A percentile compares a stretch with the other conserved stretches of the same genome.
phyloP scores from a whole-genome alignment of 2,113 vertebrate species.

The Manacus vitellinus region DNA sequence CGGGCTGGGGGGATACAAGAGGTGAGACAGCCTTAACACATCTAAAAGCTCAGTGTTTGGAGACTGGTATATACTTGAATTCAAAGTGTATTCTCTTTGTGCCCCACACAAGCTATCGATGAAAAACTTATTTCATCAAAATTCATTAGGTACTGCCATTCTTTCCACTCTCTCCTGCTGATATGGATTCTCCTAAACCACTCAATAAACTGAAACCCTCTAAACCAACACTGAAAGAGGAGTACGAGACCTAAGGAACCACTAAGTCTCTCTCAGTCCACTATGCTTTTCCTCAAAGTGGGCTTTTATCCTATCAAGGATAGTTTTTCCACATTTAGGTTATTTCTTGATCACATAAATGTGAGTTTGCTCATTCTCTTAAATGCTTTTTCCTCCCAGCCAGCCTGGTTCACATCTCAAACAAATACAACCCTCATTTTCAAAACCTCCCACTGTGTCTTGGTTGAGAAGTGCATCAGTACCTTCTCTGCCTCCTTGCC shows the following conservation, averaged over 20 bases:
- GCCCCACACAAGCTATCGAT: not conserved
- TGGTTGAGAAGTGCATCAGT: not conserved
- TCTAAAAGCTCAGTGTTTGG: not conserved
- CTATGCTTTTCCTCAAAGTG: not conserved
- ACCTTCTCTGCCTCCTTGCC: not conserved
- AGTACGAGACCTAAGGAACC: not conserved
- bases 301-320: not conserved
- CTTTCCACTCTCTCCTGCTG: not conserved
- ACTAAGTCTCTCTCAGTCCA: not conserved
- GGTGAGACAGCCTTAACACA: conserved; percentile 66
- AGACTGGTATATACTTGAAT: not conserved
- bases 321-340: not conserved
- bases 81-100: not conserved
- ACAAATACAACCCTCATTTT: not conserved
- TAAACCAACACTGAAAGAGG: not conserved
- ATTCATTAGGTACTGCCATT: not conserved
- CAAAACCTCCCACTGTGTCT: not conserved
- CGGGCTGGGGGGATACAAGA: conserved; percentile 93
- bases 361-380: not conserved
- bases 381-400: not conserved
- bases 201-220: not conserved
- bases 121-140: not conserved
- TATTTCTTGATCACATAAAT: not conserved
- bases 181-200: not conserved
- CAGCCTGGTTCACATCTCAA: not conserved